Evolutionary conservation across 2,797 vertebrate species (phyloP), one percentile per base, ranked within the genome.

Genomic region (Enteromius anoplus): DNA sequence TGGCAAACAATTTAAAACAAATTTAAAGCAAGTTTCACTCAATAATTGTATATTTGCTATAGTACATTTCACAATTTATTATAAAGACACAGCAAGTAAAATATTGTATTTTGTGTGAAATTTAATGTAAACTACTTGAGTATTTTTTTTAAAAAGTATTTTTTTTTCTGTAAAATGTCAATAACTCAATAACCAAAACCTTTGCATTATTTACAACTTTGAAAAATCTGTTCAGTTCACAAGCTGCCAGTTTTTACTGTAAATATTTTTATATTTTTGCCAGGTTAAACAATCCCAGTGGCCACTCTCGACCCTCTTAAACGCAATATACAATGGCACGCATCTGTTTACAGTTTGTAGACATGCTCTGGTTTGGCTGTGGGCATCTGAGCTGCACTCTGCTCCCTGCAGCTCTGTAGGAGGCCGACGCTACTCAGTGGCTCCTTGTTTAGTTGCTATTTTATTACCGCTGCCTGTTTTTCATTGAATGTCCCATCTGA

Each of bases 401-500:
- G 78, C 81, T 82, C 65, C 64, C 64, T 72, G 78, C 65, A 51
- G 82, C 87, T 64, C 60, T 80, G 88, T 79, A 88, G 89, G 89
- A 88, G 90, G 89, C 87, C 84, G 71, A 81, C 82, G 73, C 75
- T 71, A 80, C 88, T 92, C 86, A 91, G 86, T 82, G 90, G 88
- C 87, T 91, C 87, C 81, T 92, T 93, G 92, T 94, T 92, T 91
- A 85, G 83, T 88, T 32, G 32, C 81, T 75, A 29, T 89, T 93
- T 93, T 92, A 93, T 89, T 87, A 87, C 90, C 7, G 17, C 89
- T 85, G 92, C 90, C 90, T 91, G 90, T 89, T 90, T 92, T 93
- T 93, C 90, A 93, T 91, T 91, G 89, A 89, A 32, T 40, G 90
- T 93, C 92, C 92, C 92, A 89, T 90, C 86, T 90, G 92, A 86